Evolutionary conservation across 2,797 vertebrate species (phyloP), one percentile per base, ranked within the genome.

Genomic region (Knipowitschia caucasica): DNA sequence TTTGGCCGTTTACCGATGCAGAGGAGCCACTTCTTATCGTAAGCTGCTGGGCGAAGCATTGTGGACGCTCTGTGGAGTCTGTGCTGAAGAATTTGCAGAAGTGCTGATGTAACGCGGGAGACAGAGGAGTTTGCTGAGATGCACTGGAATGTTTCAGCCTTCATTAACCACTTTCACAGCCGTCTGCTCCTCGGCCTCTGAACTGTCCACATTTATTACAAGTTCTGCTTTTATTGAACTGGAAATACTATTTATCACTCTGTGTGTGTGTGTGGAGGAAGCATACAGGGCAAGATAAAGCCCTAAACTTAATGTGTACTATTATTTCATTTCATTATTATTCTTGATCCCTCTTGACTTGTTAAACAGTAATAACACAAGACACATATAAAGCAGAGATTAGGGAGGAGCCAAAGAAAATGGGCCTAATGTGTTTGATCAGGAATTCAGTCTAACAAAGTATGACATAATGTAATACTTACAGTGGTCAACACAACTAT

Each of bases 81-180:
- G 47, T 50, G 50, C 26, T 62, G 40, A 55, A 67, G 59, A 51
- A 50, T 24, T 38, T 49, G 56, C 51, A 44, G 50, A 69, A 54
- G 62, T 46, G 50, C 60, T 69, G 65, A 75, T 70, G 63, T 72
- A 52, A 72, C 44, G 38, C 49, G 36, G 34, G 58, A 47, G 44
- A 42, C 62, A 60, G 53, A 33, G 39, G 53, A 47, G 62, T 52
- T 50, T 62, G 57, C 61, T 71, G 23, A 42, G 55, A 61, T 54
- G 56, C 55, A 68, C 63, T 45, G 34, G 36, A 55, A 68, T 51
- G 56, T 73, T 77, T 69, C 29, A 57, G 58, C 54, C 24, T 71
- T 58, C 54, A 56, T 71, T 59, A 56, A 60, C 36, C 18, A 15
- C 52, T 50, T 54, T 50, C 50, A 44, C 46, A 50, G 50, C 56